Percentiles rank a stretch among this genome's conserved stretches.
Conservation (phyloP, 2,888 invertebrate species). For the Conus canariensis region DNA sequence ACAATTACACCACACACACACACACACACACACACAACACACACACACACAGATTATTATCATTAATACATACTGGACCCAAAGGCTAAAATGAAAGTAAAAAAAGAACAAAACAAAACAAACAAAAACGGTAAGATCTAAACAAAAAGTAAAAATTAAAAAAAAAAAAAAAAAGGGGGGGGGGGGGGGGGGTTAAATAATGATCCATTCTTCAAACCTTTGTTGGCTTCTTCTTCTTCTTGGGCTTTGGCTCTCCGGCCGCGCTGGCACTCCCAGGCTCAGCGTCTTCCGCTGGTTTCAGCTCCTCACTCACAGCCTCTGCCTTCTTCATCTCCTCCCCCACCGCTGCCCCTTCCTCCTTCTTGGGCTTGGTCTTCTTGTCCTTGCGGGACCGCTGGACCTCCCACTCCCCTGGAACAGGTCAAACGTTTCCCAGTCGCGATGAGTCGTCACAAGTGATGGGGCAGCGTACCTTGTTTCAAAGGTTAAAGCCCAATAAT, state of each 20-base stretch:
- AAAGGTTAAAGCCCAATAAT: too few species aligned
- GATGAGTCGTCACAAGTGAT: too few species aligned
- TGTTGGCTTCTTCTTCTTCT: conserved; percentile 55
- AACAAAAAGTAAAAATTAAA: background rate
- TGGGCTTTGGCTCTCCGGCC: conserved; percentile 31
- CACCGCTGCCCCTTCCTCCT: conserved; percentile 38
- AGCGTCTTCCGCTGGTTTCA: background rate
- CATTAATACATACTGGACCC: too few species aligned
- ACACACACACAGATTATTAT: too few species aligned
- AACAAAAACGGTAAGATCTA: too few species aligned
- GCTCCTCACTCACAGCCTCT: background rate
- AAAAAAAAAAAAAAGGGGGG: background rate
- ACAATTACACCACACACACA: too few species aligned
- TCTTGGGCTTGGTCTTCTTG: conserved; percentile 60
- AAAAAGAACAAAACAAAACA: too few species aligned
- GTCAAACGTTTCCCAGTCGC: background rate
- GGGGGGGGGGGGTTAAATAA: too few species aligned
- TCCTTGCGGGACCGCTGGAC: conserved; percentile 64
- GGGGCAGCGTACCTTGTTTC: too few species aligned
- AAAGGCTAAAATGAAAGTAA: too few species aligned
- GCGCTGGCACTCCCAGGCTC: conserved; percentile 31
- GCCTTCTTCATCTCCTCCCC: conserved; percentile 16
- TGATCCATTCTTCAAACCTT: background rate
- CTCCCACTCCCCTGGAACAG: conserved; percentile 60
- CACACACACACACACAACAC: too few species aligned